Base-by-base conservation (phyloP, 2,113 vertebrate species). In the Suncus etruscus region DNA sequence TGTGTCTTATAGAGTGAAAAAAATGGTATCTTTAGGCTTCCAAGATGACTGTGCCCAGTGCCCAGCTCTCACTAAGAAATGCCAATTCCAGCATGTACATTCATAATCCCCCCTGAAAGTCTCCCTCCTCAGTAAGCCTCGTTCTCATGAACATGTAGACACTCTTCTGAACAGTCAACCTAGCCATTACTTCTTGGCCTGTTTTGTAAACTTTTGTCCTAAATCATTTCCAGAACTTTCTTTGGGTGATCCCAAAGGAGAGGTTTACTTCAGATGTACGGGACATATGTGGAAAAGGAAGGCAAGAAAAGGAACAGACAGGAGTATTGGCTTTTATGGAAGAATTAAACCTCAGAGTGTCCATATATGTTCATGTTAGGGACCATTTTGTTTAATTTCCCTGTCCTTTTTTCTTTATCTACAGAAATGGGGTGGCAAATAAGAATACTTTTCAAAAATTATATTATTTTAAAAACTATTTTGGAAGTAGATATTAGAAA, bases 281-380 rank as follows among this genome's bases (percentile, higher is more conserved):
- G 48, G 32, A 79, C 15, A 51, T 29, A 79, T 73, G 29, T 86
- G 50, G 6, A 31, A 47, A 66, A 27, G 51, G 77, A 86, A 82
- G 4, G 6, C 39, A 20, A 70, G 2, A 72, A 70, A 83, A 22
- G 1, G 16, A 84, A 81, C 20, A 70, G 25, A 77, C 18, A 74
- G 61, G n/a, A 12, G 16, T 39, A n/a, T 9, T 66, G 79, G 25
- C 22, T 77, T 65, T 74, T 18, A 29, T 39, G 63, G 20, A 48
- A 68, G 48, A 65, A 24, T 29, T 85, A 63, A 76, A 20, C n/a
- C 20, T 14, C 20, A 24, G 24, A 29, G 58, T 69, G 4, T 3
- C 77, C 29, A 78, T 83, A 14, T 18, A 65, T 86, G 79, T 24
- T 84, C 89, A 91, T 51, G 45, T 74, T 87, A 54, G 27, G 29